Conservation (phyloP, 2,113 vertebrate genomes). For the Centropus unirufus region DNA sequence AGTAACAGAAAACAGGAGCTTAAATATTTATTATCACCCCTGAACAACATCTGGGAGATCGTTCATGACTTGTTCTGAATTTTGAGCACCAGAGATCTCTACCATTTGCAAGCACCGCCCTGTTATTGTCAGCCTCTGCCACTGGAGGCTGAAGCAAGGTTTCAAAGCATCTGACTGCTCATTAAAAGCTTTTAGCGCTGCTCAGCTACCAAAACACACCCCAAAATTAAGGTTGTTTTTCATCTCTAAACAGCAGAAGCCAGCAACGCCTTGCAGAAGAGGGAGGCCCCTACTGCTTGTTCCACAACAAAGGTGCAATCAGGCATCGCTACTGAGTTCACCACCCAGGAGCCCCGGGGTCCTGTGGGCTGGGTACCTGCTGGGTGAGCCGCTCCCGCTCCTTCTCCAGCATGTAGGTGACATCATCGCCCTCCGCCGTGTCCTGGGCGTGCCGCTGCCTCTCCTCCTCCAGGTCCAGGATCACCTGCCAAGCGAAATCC, state of each 20-base stretch:
- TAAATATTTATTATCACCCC: conserved; percentile 35
- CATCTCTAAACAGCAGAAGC: accelerated
- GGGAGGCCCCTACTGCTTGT: neutral
- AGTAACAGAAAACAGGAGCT: neutral
- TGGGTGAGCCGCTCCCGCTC: conserved; percentile 94
- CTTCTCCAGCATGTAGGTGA: conserved; percentile 98
- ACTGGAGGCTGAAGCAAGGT: neutral
- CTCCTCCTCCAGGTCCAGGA: conserved; percentile 95
- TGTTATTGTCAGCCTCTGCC: neutral
- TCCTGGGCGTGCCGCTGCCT: conserved; percentile 93
- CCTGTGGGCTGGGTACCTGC: conserved; percentile 79
- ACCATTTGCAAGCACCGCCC: neutral
- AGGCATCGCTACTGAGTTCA: neutral
- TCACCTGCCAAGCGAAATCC: conserved; percentile 82
- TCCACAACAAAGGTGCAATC: neutral
- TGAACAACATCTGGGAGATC: neutral
- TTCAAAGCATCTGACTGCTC: neutral
- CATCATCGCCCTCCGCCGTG: conserved; percentile 94
- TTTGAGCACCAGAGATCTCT: neutral
- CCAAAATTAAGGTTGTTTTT: neutral
- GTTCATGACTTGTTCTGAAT: neutral
- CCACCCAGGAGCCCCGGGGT: neutral
- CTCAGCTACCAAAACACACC: neutral
- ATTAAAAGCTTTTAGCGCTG: neutral
- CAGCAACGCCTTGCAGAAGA: neutral